These are phyloP conservation scores for Aplocera efformata DNA, from an alignment of 2,888 invertebrate genomes.

Conservation along the genomic window DNA sequence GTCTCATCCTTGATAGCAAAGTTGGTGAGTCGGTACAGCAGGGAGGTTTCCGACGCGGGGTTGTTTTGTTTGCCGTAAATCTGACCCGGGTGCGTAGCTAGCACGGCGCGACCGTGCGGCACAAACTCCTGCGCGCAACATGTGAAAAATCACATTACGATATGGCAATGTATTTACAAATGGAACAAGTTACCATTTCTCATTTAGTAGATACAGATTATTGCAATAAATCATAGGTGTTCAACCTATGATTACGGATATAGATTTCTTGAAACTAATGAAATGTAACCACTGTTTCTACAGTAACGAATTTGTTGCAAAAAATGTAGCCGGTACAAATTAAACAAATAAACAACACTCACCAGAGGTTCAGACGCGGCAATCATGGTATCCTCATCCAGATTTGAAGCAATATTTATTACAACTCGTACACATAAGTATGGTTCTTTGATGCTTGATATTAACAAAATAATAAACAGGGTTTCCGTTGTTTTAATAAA, in stretches of 20 bases:
- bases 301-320: too few relatives aligned
- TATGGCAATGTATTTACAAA: too few relatives aligned
- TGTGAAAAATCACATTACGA: too few relatives aligned
- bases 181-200: too few relatives aligned
- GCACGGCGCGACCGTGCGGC: conserved; percentile 92
- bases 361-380: conserved; percentile 95
- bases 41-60: conserved; percentile 82
- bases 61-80: conserved; percentile 76
- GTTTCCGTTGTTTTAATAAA: too few relatives aligned
- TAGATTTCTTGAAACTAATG: too few relatives aligned
- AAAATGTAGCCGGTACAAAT: conserved; percentile 20
- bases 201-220: too few relatives aligned
- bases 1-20: conserved; percentile 87
- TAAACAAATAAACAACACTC: conserved; percentile 36
- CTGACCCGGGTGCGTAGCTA: conserved; percentile 87
- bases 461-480: neutral
- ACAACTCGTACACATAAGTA: conserved; percentile 38
- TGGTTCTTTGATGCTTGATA: conserved; percentile 2
- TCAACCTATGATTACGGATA: too few relatives aligned
- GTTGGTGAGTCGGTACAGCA: conserved; percentile 87
- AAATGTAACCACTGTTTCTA: too few relatives aligned
- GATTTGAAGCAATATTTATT: conserved; percentile 83
- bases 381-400: conserved; percentile 94
- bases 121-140: conserved; percentile 88
- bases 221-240: too few relatives aligned